Percentiles rank a stretch among this genome's conserved stretches.
Evolutionary conservation across 2,888 invertebrate genomes (phyloP).

Genomic region (Smittia aterrima): DNA sequence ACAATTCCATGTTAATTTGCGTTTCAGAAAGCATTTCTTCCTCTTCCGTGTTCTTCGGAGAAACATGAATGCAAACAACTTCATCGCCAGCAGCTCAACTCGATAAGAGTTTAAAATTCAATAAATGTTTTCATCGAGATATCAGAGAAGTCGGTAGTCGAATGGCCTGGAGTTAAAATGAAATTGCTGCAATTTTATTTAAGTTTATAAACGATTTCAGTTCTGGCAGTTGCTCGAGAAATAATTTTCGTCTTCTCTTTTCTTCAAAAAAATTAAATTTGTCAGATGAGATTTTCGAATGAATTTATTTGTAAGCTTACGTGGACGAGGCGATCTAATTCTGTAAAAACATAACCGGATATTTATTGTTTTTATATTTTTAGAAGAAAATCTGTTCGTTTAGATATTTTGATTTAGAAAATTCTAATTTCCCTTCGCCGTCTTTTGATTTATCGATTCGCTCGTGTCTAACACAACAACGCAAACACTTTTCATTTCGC

Average conservation of each 20-base stretch:
- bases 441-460: constrained; percentile 1
- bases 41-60: neutral
- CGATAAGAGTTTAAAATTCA: neutral
- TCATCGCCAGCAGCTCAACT: neutral
- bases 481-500: neutral
- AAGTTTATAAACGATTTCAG: neutral
- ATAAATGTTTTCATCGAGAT: constrained; percentile 9
- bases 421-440: neutral
- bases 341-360: constrained; percentile 8
- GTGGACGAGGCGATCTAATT: too few species aligned
- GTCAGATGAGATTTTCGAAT: too few species aligned
- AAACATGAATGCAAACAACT: neutral
- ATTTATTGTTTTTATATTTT: constrained; percentile 26
- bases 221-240: neutral
- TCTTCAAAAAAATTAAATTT: too few species aligned
- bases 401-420: neutral
- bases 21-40: constrained; percentile 4
- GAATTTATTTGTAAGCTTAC: too few species aligned
- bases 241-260: neutral
- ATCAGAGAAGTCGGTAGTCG: neutral
- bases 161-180: neutral
- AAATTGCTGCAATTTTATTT: neutral
- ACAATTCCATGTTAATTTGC: neutral
- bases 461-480: neutral
- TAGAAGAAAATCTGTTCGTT: neutral